A percentile compares a stretch with the other conserved stretches of the same genome.
Evolutionary conservation across 2,113 vertebrate genomes (phyloP).

Genomic region (Scomber scombrus): DNA sequence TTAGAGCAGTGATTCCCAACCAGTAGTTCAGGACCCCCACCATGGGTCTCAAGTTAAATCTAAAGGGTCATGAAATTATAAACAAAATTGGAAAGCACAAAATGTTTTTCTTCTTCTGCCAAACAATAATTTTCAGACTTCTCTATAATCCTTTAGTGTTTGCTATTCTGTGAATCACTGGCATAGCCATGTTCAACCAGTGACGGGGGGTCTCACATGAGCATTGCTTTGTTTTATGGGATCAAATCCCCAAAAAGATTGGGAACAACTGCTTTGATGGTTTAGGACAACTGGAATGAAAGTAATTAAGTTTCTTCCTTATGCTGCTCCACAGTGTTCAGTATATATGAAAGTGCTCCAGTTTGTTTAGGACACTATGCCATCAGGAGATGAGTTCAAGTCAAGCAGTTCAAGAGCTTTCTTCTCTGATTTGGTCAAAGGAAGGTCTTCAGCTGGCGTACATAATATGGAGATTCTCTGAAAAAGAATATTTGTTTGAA

Average conservation of each 20-base stretch:
- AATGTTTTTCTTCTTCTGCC: too few relatives aligned
- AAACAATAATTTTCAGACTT: too few relatives aligned
- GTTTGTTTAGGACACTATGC: not conserved
- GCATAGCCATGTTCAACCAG: not conserved
- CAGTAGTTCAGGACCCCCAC: too few relatives aligned
- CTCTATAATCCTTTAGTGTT: too few relatives aligned
- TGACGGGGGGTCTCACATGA: not conserved
- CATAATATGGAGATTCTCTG: conserved; percentile 81
- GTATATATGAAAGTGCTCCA: conserved; percentile 1
- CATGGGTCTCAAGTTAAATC: too few relatives aligned
- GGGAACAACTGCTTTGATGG: not conserved
- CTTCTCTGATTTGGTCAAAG: conserved; percentile 57
- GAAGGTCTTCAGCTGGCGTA: conserved; percentile 78
- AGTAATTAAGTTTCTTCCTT: not conserved
- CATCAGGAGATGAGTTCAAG: conserved; percentile 10
- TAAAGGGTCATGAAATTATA: too few relatives aligned
- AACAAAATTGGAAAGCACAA: too few relatives aligned
- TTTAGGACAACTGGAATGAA: not conserved
- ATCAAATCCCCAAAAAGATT: not conserved
- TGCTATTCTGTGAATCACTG: not conserved
- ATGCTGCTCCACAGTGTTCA: not conserved
- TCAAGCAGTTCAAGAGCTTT: conserved; percentile 46
- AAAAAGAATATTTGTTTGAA: conserved; percentile 17
- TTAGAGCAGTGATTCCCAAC: too few relatives aligned
- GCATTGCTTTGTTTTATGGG: not conserved